These are phyloP conservation scores for Sternarchorhynchus goeldii DNA, from an alignment of 2,797 vertebrate genomes.

Conservation along the genomic window DNA sequence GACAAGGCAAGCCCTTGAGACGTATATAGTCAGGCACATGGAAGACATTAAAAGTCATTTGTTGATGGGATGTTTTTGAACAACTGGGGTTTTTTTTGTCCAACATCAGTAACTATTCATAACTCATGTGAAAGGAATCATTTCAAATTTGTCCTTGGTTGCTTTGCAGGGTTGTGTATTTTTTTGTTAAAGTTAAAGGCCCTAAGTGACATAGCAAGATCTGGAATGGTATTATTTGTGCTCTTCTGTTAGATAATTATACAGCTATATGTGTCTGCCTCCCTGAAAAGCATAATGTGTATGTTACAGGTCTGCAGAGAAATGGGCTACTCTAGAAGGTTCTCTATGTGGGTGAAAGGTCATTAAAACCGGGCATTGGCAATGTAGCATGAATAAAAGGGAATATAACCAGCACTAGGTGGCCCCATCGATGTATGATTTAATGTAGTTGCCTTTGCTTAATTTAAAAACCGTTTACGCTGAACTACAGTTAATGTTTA, in stretches of 20 bases:
- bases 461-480: background rate
- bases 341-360: background rate
- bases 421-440: background rate
- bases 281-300: no score
- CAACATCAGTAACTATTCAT: no score
- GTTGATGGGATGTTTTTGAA: background rate
- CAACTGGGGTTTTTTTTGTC: background rate
- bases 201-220: background rate
- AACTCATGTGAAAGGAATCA: no score
- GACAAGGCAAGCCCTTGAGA: background rate
- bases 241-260: no score
- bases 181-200: background rate
- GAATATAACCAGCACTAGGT: background rate
- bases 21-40: background rate
- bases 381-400: conserved; percentile 4
- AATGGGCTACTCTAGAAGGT: background rate
- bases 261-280: no score
- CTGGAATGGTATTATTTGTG: no score
- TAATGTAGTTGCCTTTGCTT: background rate
- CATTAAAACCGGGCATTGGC: background rate
- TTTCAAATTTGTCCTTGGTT: background rate
- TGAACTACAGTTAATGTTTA: conserved; percentile 8
- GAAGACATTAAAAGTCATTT: background rate
- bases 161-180: background rate
- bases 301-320: background rate